Evolutionary conservation across 1,140 invertebrate genomes (phyloP).

Genomic region (Anastrepha obliqua): DNA sequence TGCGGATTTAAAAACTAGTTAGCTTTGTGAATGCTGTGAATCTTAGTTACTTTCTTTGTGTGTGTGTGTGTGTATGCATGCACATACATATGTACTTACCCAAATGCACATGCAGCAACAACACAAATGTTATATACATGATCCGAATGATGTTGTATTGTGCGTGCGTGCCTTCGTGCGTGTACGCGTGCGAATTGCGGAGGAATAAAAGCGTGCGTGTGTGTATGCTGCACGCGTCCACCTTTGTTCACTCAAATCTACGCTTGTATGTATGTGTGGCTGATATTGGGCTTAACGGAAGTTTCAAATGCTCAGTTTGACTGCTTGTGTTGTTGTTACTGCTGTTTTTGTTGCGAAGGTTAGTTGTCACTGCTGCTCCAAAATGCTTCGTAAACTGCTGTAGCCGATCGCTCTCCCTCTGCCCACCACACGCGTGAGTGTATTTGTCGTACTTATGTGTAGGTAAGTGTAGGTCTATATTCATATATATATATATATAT

Average conservation of each 20-base stretch:
- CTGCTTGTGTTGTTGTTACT: not conserved
- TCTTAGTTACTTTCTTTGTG: not conserved
- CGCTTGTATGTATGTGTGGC: not conserved
- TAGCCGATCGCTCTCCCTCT: not conserved
- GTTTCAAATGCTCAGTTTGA: not conserved
- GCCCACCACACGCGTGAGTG: not conserved
- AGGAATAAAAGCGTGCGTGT: not conserved
- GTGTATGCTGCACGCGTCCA: too few species aligned
- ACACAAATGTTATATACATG: conserved; percentile 57
- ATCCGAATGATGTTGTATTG: conserved; percentile 8
- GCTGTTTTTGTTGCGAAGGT: not conserved
- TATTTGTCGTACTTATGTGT: not conserved
- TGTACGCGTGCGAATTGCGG: not conserved
- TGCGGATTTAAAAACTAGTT: too few species aligned
- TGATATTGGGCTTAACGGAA: not conserved
- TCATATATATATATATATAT: not conserved
- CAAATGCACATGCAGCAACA: conserved; percentile 58
- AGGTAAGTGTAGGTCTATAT: not conserved
- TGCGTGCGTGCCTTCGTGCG: not conserved
- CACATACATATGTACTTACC: conserved; percentile 54
- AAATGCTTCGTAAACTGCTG: not conserved
- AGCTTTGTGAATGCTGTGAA: too few species aligned
- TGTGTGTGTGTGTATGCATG: not conserved
- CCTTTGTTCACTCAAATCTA: not conserved
- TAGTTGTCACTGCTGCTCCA: not conserved